Evolutionary conservation across 1,140 invertebrate species (phyloP).

Genomic region (Coenobita brevimanus): DNA sequence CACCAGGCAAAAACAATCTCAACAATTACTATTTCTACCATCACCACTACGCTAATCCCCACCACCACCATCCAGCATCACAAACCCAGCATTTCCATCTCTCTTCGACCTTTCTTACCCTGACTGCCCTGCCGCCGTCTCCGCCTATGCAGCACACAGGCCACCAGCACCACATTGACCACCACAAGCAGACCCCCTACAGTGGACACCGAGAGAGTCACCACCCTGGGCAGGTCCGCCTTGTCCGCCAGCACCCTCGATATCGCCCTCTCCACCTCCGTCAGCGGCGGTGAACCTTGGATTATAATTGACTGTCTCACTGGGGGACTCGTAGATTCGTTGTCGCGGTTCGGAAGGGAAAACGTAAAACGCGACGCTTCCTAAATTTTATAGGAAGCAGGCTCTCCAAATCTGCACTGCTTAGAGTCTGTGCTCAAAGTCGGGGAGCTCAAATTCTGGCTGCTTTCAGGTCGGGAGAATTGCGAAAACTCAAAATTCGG

Average conservation of each 20-base stretch:
- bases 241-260: conserved; percentile 81
- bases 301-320: neutral
- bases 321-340: neutral
- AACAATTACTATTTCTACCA: neutral
- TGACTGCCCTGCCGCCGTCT: conserved; percentile 69
- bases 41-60: neutral
- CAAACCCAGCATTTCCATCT: neutral
- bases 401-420: too few relatives aligned
- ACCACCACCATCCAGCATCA: neutral
- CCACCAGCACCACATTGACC: conserved; percentile 89
- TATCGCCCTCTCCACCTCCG: conserved; percentile 75
- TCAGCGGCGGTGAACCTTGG: conserved; percentile 69
- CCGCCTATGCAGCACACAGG: conserved; percentile 87
- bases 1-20: too few relatives aligned
- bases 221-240: conserved; percentile 82
- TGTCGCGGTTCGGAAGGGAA: neutral
- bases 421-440: too few relatives aligned
- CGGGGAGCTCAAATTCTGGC: too few relatives aligned
- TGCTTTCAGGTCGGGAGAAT: too few relatives aligned
- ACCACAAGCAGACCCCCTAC: conserved; percentile 83
- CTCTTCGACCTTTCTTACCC: conserved; percentile 58
- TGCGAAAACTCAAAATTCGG: too few relatives aligned
- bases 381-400: too few relatives aligned
- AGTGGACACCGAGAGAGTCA: conserved; percentile 87
- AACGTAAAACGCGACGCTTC: too few relatives aligned